These are phyloP conservation scores for Pterostichus niger DNA, from an alignment of 2,888 invertebrate genomes.

Conservation along the genomic window DNA sequence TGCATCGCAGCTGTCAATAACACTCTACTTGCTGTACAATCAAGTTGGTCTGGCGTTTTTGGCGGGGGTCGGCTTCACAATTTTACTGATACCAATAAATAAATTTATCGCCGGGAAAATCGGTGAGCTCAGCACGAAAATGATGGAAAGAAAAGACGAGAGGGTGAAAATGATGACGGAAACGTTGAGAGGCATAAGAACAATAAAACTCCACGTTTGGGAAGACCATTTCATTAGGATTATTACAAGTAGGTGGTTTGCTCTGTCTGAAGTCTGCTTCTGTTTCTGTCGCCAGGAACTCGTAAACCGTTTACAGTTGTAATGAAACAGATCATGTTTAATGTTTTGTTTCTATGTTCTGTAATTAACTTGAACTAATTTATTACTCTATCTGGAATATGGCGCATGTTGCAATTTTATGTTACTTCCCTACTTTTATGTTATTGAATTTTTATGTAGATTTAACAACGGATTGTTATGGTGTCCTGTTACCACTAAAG, in stretches of 20 bases:
- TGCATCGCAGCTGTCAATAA: slow-evolving; percentile 84
- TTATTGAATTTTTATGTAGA: too few relatives aligned
- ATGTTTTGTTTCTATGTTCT: neutral
- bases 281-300: neutral
- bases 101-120: slow-evolving; percentile 93
- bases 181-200: slow-evolving; percentile 91
- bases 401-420: neutral
- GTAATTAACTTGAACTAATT: neutral
- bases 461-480: too few relatives aligned
- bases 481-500: too few relatives aligned
- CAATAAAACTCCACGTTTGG: slow-evolving; percentile 96
- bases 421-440: too few relatives aligned
- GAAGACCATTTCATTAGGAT: slow-evolving; percentile 90
- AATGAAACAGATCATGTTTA: slow-evolving; percentile 23
- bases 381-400: neutral
- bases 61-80: slow-evolving; percentile 92
- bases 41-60: slow-evolving; percentile 96
- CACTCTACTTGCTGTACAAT: slow-evolving; percentile 89
- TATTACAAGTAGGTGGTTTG: slow-evolving; percentile 81
- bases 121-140: slow-evolving; percentile 88
- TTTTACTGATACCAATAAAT: slow-evolving; percentile 95
- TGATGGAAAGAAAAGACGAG: slow-evolving; percentile 95
- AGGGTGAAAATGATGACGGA: slow-evolving; percentile 94
- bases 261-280: slow-evolving; percentile 67
- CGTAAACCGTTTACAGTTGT: slow-evolving; percentile 26